These are phyloP conservation scores for Circaetus gallicus DNA, from an alignment of 2,113 vertebrate genomes.

Conservation along the genomic window DNA sequence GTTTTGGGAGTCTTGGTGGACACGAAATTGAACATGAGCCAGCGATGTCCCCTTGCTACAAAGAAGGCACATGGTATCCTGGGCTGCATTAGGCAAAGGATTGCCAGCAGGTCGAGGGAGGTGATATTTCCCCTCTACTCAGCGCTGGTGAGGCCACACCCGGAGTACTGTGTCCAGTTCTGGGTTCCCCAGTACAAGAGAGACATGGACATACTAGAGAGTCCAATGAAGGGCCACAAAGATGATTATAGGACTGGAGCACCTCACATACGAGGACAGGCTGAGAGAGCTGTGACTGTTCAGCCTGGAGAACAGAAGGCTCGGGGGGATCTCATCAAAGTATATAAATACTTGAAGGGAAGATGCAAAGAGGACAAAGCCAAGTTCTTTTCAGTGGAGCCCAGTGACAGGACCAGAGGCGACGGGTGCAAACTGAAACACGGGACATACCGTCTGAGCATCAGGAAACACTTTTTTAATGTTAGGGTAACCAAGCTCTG, in stretches of 20 bases:
- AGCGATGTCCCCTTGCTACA: too few relatives aligned
- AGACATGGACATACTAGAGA: not conserved
- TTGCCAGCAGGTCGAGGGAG: not conserved
- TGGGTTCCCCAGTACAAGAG: not conserved
- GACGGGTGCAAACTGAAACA: not conserved
- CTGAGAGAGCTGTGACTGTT: not conserved
- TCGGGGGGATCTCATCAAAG: not conserved
- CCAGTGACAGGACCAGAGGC: not conserved
- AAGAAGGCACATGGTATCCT: not conserved
- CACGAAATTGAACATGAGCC: not conserved
- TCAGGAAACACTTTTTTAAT: not conserved
- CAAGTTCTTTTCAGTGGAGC: not conserved
- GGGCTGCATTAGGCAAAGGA: not conserved
- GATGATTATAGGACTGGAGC: not conserved
- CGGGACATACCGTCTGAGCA: rapidly evolving
- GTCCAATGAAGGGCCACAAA: not conserved
- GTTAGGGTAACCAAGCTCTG: not conserved
- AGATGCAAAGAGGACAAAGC: not conserved
- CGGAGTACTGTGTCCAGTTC: not conserved
- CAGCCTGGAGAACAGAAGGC: not conserved
- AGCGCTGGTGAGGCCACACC: not conserved
- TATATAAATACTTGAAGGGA: not conserved
- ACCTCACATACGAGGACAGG: not conserved
- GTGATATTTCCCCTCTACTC: not conserved
- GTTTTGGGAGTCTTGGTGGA: not conserved